A percentile compares a stretch with the other conserved stretches of the same genome.
Conservation (phyloP, 2,888 invertebrate species). For the Cremastinae sp. region DNA sequence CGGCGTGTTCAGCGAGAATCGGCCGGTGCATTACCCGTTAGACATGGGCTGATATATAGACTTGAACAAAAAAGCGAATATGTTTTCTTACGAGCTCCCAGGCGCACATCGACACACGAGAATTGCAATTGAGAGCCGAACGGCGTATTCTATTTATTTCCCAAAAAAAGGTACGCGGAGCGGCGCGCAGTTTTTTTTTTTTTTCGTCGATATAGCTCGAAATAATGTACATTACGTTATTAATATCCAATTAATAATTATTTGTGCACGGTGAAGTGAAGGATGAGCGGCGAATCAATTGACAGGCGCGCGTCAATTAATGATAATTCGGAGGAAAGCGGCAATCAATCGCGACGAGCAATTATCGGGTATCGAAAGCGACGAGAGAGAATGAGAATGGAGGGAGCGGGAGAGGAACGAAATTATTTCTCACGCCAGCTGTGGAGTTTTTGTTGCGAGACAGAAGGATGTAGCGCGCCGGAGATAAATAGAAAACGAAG, state of each 20-base stretch:
- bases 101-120: conserved; percentile 59
- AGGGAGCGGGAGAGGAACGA: conserved; percentile 29
- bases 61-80: conserved; percentile 76
- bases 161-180: no score
- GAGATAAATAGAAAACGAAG: conserved; percentile 43
- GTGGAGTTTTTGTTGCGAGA: conserved; percentile 32
- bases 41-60: conserved; percentile 79
- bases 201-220: no score
- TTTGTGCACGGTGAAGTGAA: no score
- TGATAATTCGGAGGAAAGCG: neutral
- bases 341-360: neutral
- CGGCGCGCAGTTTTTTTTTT: no score
- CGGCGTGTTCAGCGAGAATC: conserved; percentile 67
- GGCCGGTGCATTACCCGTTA: conserved; percentile 78
- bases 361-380: conserved; percentile 5
- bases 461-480: conserved; percentile 53
- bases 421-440: conserved; percentile 47
- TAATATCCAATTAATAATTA: no score
- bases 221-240: no score
- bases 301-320: conserved; percentile 1
- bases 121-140: conserved; percentile 3
- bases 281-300: no score
- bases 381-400: no score
- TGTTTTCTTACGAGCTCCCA: conserved; percentile 72
- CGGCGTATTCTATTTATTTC: no score